Conservation (phyloP, 1,140 invertebrate genomes). For the Brachionus rotundiformis region DNA sequence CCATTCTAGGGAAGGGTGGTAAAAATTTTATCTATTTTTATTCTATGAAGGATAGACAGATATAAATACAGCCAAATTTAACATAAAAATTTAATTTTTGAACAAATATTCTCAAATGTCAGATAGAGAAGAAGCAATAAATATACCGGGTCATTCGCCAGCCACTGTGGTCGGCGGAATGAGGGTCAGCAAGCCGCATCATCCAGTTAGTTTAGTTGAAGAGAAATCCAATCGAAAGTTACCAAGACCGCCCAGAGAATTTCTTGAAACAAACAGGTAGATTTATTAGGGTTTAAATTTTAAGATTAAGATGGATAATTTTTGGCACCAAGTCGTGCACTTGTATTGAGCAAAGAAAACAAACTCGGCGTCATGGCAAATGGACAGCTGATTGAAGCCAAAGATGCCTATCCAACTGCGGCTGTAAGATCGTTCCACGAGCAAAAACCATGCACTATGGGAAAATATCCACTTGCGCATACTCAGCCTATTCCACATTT, state of each 20-base stretch:
- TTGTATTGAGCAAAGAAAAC: background rate
- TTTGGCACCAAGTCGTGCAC: background rate
- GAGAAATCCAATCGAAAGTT: background rate
- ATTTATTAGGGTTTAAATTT: background rate
- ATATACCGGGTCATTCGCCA: background rate
- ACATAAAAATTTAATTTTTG: background rate
- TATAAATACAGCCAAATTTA: background rate
- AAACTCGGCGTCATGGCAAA: background rate
- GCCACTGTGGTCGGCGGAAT: background rate
- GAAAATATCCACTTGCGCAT: background rate
- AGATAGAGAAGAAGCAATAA: background rate
- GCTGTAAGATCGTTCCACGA: background rate
- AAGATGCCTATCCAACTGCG: background rate
- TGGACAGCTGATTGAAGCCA: background rate
- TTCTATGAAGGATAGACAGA: background rate
- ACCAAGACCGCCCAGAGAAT: background rate
- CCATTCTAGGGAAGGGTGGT: background rate
- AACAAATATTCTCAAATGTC: background rate
- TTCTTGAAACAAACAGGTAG: background rate
- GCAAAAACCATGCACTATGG: background rate
- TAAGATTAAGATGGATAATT: background rate
- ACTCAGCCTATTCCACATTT: background rate
- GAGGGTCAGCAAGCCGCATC: slow-evolving; percentile 1
- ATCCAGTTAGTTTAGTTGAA: background rate
- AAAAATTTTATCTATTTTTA: background rate